Conservation (phyloP, 2,113 vertebrate genomes). For the Petaurus breviceps region DNA sequence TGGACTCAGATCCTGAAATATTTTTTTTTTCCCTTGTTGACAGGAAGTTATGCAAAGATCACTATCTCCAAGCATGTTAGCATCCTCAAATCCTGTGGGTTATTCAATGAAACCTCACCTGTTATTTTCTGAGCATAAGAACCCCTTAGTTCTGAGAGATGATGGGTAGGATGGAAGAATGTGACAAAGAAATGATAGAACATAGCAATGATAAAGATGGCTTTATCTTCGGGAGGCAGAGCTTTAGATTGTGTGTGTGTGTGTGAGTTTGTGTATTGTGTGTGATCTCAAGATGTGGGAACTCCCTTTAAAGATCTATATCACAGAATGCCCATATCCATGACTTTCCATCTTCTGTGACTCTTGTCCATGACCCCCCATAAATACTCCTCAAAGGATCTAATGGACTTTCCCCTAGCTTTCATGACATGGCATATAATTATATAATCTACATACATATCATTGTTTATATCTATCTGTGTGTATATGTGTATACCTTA, state of each 20-base stretch:
- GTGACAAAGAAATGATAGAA: background rate
- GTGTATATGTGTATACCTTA: background rate
- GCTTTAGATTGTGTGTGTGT: background rate
- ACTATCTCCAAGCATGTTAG: background rate
- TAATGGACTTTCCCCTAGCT: background rate
- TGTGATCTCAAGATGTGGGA: background rate
- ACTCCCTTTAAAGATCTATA: background rate
- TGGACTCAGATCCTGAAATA: background rate
- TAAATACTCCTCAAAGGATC: background rate
- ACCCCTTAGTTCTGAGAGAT: background rate
- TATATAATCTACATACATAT: background rate
- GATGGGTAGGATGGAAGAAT: background rate
- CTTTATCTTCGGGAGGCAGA: background rate
- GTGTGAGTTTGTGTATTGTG: background rate
- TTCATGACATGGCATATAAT: background rate
- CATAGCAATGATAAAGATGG: too few relatives aligned
- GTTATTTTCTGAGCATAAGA: background rate
- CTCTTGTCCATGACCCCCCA: background rate
- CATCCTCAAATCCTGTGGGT: background rate
- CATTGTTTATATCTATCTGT: background rate
- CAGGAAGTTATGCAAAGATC: background rate
- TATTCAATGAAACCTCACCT: background rate
- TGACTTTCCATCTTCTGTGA: background rate
- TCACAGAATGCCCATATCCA: background rate
- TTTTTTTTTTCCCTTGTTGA: background rate